phyloP scores from a whole-genome alignment of 2,888 invertebrate species.

The Adelphocoris suturalis region DNA sequence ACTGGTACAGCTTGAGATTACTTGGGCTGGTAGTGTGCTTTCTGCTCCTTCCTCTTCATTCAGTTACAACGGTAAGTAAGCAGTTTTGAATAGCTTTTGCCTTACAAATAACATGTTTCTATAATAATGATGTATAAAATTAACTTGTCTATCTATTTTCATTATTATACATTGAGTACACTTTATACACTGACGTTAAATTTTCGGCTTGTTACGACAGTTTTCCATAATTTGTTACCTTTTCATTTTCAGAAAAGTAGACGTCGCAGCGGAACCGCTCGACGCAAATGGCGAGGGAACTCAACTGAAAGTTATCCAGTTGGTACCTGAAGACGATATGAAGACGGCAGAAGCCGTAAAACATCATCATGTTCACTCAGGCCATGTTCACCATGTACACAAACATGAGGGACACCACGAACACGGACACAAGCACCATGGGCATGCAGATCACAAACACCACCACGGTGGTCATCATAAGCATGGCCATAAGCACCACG shows the following conservation, averaged over 20 bases:
- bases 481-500: constrained; percentile 76
- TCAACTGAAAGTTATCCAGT: constrained; percentile 33
- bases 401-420: constrained; percentile 75
- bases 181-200: too few species aligned
- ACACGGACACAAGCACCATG: constrained; percentile 75
- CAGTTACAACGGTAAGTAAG: not conserved
- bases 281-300: constrained; percentile 26
- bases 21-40: constrained; percentile 34
- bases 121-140: too few species aligned
- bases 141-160: too few species aligned
- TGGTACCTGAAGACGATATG: constrained; percentile 72
- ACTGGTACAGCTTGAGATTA: not conserved
- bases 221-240: not conserved
- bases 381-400: constrained; percentile 73
- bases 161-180: too few species aligned
- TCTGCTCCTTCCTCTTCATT: constrained; percentile 7
- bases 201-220: too few species aligned
- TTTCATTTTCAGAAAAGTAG: constrained; percentile 18
- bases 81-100: not conserved
- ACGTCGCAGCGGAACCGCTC: not conserved
- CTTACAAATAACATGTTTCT: not conserved
- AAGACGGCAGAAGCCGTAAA: constrained; percentile 73
- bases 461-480: constrained; percentile 75
- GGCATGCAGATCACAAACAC: constrained; percentile 72
- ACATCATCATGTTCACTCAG: constrained; percentile 75